Percentiles rank a stretch among this genome's conserved stretches.
phyloP scores from a whole-genome alignment of 2,888 invertebrate genomes.

The Petrolisthes manimaculis region DNA sequence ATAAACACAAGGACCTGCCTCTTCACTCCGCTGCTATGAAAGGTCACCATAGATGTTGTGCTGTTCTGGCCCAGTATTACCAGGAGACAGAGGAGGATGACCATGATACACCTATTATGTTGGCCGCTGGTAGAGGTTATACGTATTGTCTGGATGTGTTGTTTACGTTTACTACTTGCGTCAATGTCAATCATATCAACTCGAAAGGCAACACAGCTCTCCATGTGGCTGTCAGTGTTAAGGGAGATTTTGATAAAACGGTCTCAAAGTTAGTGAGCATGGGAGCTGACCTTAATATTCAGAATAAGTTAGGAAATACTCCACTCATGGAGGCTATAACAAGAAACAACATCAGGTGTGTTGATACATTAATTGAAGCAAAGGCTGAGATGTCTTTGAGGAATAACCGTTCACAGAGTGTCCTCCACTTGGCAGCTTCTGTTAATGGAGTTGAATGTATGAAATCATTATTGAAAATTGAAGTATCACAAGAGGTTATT shows the following conservation, averaged over 20 bases:
- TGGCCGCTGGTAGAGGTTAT: slow-evolving; percentile 37
- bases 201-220: slow-evolving; percentile 38
- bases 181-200: slow-evolving; percentile 12
- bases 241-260: slow-evolving; percentile 8
- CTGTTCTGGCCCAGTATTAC: slow-evolving; percentile 6
- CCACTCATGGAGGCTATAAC: slow-evolving; percentile 32
- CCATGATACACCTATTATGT: slow-evolving; percentile 29
- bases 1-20: slow-evolving; percentile 2
- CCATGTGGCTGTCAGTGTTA: slow-evolving; percentile 24
- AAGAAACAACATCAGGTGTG: background rate
- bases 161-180: background rate
- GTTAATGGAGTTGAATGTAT: slow-evolving; percentile 19
- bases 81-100: background rate
- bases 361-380: slow-evolving; percentile 4
- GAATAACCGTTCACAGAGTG: background rate
- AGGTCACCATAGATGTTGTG: slow-evolving; percentile 20
- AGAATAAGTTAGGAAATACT: slow-evolving; percentile 38
- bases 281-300: slow-evolving; percentile 4
- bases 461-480: slow-evolving; percentile 16
- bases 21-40: slow-evolving; percentile 41
- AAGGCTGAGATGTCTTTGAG: background rate
- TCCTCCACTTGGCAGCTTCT: slow-evolving; percentile 31
- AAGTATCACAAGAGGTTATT: background rate
- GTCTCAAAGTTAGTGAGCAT: slow-evolving; percentile 11
- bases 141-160: slow-evolving; percentile 16